Base-by-base conservation (phyloP, 2,888 invertebrate species). In the Drosophila rubida region DNA sequence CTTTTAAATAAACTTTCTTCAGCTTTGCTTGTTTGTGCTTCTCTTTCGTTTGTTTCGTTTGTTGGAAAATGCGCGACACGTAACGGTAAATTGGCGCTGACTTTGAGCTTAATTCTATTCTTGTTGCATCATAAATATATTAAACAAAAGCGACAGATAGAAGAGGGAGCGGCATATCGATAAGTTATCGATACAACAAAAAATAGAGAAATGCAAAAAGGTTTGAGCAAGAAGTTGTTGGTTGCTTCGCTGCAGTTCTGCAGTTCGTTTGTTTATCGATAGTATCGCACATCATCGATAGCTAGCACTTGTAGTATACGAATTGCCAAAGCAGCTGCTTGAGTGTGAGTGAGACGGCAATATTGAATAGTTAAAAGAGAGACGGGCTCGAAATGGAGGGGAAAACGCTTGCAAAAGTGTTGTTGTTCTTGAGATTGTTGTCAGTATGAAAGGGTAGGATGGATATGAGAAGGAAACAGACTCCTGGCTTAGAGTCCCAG, bases 401-500 rank as follows among this genome's bases (percentile, higher is more conserved):
- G 13, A 7, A 35, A n/a, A 1, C 7, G 35, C 7, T 35, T 35
- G 35, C n/a, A 35, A 13, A 13, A 2, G 35, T 35, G n/a, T 32
- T 37, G n/a, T 49, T 50, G 16, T 14, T 23, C 5, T 54, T 54
- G 54, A 54, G 54, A 54, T 54, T 54, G 32, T 54, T 44, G 42
- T 54, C 44, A 14, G 16, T 35, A 22, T 7, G 23, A 6, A 27
- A 6, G 2, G 13, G 9, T 2, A 4, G 2, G 35, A n/a, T n/a
- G 35, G 13, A 35, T 6, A 35, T 6, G 6, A 13, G 35, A 13
- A 4, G 13, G 13, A 23, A 23, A 23, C 19, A 5, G 16, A 27
- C n/a, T 2, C 19, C 51, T 19, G 19, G 19, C 19, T 23, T 61
- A 90, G 63, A 90, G 87, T 61, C 87, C 89, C 78, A 88, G 64